Conservation (phyloP, 2,797 vertebrate species). For the Spondyliosoma cantharus region DNA sequence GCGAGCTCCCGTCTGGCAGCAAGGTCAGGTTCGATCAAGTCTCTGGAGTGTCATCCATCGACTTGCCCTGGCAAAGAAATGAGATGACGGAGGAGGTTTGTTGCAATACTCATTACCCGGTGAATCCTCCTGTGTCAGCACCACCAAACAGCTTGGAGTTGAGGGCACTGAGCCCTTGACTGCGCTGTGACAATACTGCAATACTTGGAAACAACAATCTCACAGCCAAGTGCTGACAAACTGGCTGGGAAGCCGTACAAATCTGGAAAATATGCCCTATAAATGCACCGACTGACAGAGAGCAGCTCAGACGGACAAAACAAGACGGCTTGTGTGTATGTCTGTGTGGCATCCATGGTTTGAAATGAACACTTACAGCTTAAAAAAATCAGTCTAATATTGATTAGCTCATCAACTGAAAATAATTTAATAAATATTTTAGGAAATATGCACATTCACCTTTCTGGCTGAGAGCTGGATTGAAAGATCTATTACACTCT, state of each 20-base stretch:
- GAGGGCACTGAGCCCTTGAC: constrained; percentile 76
- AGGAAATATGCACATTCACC: neutral
- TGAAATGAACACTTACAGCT: neutral
- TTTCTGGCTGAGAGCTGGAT: neutral
- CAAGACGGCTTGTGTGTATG: neutral
- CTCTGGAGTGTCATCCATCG: constrained; percentile 72
- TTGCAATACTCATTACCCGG: constrained; percentile 70
- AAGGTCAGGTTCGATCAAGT: constrained; percentile 65
- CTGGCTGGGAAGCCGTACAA: constrained; percentile 17
- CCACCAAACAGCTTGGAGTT: constrained; percentile 62
- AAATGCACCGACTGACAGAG: neutral
- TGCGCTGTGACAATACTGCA: constrained; percentile 68
- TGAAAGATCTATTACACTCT: neutral
- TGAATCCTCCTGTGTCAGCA: constrained; percentile 79
- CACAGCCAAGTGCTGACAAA: constrained; percentile 41
- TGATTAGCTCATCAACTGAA: neutral
- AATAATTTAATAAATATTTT: neutral
- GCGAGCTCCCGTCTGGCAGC: constrained; percentile 45
- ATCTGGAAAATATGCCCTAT: constrained; percentile 8
- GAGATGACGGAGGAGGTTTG: constrained; percentile 78
- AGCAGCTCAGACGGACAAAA: neutral
- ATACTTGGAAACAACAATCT: constrained; percentile 65
- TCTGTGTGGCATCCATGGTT: neutral
- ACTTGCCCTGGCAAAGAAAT: constrained; percentile 62
- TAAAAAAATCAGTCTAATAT: neutral